Base-by-base conservation (phyloP, 2,888 invertebrate species). In the Leptopilina syphax region DNA sequence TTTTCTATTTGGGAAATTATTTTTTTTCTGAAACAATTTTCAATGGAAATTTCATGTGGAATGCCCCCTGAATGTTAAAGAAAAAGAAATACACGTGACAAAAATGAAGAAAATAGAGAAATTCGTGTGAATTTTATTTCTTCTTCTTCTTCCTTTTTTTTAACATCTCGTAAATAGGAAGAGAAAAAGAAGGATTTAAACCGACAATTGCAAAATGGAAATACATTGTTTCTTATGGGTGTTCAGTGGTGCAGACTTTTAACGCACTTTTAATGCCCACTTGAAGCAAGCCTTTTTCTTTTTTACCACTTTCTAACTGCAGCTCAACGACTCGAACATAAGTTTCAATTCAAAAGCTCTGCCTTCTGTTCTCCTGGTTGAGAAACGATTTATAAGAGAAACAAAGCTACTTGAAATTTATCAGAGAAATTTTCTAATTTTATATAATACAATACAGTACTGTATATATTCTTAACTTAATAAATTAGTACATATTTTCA, bases 251-350 rank as follows among this genome's bases (percentile, higher is more conserved):
- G 68, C 27, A 13, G 54, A 70, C 54, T 27, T 70, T 54, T 70
- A 70, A 70, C 27, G 70, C 50, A 54, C 70, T 70, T 70, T 70
- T 70, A 70, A 54, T 34, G 54, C 27, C 34, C 34, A 54, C 70
- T 70, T 70, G 54, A 8, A 12, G 50, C 50, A 27, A 27, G 50
- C 50, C 27, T 50, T 54, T 70, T 70, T 70, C 13, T 27, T 13
- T 44, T 27, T 70, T 70, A 70, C 34, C 27, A 70, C 54, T 70
- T 70, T 70, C 70, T 13, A 70, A 70, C 27, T 70, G 50, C 50
- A 70, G 47, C 68, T 54, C 47, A 7, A 27, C 54, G 27, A 50
- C 12, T 10, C 27, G 27, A 70, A 1, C 70, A 54, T 27, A 54
- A 70, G 70, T 70, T 50, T 27, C 50, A 70, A 70, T 70, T 18